These are phyloP conservation scores for Parthenolecanium corni DNA, from an alignment of 2,888 invertebrate species.

Conservation along the genomic window DNA sequence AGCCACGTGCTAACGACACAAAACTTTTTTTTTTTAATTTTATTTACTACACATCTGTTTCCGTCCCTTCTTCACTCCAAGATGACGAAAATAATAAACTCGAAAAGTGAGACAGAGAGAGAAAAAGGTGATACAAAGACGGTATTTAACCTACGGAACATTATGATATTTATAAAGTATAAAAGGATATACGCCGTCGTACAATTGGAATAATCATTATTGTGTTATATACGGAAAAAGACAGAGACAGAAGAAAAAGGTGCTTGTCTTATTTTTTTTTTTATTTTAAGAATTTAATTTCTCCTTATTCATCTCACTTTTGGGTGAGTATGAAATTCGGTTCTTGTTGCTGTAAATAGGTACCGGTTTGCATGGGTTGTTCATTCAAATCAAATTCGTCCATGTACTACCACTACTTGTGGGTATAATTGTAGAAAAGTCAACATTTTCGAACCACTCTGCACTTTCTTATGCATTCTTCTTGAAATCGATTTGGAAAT, in stretches of 20 bases:
- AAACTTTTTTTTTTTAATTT: conserved; percentile 12
- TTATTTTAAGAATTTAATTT: too few relatives aligned
- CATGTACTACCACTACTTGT: too few relatives aligned
- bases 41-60: conserved; percentile 28
- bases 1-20: conserved; percentile 27
- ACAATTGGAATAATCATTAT: conserved; percentile 17
- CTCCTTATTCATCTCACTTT: too few relatives aligned
- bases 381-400: too few relatives aligned
- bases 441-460: too few relatives aligned
- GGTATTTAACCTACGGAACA: conserved; percentile 23
- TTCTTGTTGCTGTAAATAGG: too few relatives aligned
- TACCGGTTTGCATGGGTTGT: too few relatives aligned
- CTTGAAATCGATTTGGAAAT: too few relatives aligned
- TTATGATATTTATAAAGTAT: conserved; percentile 14
- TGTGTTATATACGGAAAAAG: background rate
- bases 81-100: conserved; percentile 25
- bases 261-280: too few relatives aligned
- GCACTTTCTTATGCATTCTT: too few relatives aligned
- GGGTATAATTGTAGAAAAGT: too few relatives aligned
- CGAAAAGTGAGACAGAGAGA: conserved; percentile 1
- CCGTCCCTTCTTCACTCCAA: conserved; percentile 15
- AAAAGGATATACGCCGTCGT: conserved; percentile 19
- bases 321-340: too few relatives aligned
- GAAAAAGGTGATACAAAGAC: conserved; percentile 8
- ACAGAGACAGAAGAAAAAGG: background rate